Conservation (phyloP, 2,113 vertebrate species). For the Sminthopsis crassicaudata region DNA sequence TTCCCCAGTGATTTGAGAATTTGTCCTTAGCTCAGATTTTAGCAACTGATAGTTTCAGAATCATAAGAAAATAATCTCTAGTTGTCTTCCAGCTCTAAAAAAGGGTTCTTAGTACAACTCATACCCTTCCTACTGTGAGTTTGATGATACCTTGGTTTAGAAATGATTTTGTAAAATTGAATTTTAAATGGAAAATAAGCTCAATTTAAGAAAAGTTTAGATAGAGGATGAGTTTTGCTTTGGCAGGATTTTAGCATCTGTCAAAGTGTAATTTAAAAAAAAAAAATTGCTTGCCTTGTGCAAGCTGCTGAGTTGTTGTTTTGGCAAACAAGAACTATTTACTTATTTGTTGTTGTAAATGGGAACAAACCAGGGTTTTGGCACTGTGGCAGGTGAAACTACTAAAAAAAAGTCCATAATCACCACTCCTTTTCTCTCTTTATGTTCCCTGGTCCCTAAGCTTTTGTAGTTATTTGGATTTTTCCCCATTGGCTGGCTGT, state of each 20-base stretch:
- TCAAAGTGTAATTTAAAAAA: background rate
- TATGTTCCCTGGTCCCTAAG: background rate
- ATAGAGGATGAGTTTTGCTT: background rate
- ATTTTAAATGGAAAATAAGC: background rate
- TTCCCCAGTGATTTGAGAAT: conserved; percentile 4
- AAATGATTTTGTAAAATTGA: background rate
- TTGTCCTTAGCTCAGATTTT: conserved; percentile 30
- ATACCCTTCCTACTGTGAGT: background rate
- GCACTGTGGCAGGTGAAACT: accelerated
- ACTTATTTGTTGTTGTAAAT: background rate
- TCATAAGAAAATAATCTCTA: background rate
- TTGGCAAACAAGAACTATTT: background rate
- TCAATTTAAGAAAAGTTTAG: background rate
- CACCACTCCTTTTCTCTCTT: background rate
- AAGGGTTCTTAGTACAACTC: background rate
- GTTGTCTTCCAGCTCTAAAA: conserved; percentile 24
- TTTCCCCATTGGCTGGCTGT: accelerated
- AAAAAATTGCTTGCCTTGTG: accelerated
- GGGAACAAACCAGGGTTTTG: background rate
- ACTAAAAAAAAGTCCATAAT: background rate
- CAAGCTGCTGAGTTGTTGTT: background rate
- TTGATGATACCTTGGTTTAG: background rate
- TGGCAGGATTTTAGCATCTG: accelerated
- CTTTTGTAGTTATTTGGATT: background rate
- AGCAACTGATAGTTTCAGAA: conserved; percentile 15